Evolutionary conservation across 2,113 vertebrate species (phyloP).

Genomic region (Anolis sagrei): DNA sequence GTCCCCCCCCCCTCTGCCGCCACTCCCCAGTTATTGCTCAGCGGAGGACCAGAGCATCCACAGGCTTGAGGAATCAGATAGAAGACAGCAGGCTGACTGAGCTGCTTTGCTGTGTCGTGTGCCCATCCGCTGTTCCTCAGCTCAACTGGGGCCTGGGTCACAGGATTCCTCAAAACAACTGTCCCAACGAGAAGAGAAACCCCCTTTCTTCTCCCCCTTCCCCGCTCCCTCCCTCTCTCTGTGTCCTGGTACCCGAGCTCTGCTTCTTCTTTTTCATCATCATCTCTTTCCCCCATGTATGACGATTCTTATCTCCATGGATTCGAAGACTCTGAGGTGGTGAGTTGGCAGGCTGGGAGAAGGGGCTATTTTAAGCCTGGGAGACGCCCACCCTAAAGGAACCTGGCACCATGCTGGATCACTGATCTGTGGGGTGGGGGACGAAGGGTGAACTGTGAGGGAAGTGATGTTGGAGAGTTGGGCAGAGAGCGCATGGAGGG

Average conservation of each 20-base stretch:
- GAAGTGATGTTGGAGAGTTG: background rate
- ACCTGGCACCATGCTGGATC: background rate
- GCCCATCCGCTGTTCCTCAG: constrained; percentile 7
- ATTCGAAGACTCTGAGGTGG: constrained; percentile 79
- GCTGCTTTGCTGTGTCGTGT: background rate
- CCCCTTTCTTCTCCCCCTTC: background rate
- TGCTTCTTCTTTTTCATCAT: constrained; percentile 44
- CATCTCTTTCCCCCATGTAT: constrained; percentile 71
- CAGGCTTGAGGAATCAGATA: constrained; percentile 62
- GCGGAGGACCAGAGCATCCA: constrained; percentile 56
- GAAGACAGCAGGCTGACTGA: background rate
- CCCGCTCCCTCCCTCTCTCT: background rate
- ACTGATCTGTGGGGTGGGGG: no score
- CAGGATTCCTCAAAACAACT: constrained; percentile 18
- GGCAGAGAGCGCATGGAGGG: background rate
- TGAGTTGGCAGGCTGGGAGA: constrained; percentile 63
- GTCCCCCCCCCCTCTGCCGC: background rate
- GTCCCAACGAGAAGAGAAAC: background rate
- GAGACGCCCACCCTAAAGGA: constrained; percentile 24
- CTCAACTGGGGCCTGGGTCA: constrained; percentile 21
- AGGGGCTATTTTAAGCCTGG: constrained; percentile 50
- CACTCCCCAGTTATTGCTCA: constrained; percentile 25
- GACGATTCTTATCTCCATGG: constrained; percentile 79
- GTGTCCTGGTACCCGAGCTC: constrained; percentile 37
- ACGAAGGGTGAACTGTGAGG: background rate